phyloP scores from a whole-genome alignment of 2,888 invertebrate genomes.

The Dioctria rufipes region DNA sequence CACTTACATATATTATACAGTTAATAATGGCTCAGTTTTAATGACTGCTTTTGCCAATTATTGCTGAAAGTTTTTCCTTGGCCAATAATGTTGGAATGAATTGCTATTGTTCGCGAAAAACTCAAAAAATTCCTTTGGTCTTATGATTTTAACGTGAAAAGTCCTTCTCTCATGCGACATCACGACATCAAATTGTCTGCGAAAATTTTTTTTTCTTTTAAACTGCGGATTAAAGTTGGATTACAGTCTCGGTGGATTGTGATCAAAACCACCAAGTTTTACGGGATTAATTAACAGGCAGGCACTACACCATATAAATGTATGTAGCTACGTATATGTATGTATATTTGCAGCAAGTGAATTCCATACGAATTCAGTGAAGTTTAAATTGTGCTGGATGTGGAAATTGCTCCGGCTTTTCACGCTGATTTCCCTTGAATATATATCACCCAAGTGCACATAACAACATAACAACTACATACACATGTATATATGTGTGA shows the following conservation, averaged over 20 bases:
- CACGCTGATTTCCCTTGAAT: conserved; percentile 7
- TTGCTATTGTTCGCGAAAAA: not conserved
- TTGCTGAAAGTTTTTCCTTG: not conserved
- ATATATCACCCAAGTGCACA: not conserved
- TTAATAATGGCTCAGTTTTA: not conserved
- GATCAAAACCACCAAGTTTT: conserved; percentile 2
- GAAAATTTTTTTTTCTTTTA: not conserved
- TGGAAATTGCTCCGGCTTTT: conserved; percentile 5
- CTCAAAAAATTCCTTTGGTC: no score
- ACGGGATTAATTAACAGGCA: conserved; percentile 2
- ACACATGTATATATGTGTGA: not conserved
- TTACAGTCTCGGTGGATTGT: conserved; percentile 1
- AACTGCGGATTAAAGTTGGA: conserved; percentile 2
- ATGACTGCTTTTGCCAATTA: not conserved
- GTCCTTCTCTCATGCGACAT: not conserved
- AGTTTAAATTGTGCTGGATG: not conserved
- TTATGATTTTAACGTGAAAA: not conserved
- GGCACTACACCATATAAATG: not conserved
- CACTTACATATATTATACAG: not conserved
- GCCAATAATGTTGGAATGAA: not conserved
- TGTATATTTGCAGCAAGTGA: not conserved
- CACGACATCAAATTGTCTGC: not conserved
- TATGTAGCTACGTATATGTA: no score
- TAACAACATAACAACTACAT: not conserved
- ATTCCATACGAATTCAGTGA: conserved; percentile 3